Conservation (phyloP, 1,140 invertebrate genomes). For the Heliconius eleuchia region DNA sequence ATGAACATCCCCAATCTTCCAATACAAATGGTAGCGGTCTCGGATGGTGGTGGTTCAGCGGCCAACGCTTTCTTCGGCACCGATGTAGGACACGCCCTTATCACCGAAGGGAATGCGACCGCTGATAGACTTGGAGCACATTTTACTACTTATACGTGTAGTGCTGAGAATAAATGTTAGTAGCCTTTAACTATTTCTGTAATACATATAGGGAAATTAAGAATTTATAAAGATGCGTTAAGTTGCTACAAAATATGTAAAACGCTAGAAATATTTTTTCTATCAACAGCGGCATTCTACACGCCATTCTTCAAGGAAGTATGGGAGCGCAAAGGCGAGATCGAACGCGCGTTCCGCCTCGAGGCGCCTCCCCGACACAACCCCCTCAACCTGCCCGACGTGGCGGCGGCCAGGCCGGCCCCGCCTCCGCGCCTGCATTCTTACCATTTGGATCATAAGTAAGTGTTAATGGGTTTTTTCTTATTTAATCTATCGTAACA, state of each 20-base stretch:
- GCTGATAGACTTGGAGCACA: slow-evolving; percentile 96
- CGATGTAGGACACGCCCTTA: slow-evolving; percentile 93
- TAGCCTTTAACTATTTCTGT: slow-evolving; percentile 28
- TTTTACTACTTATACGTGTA: slow-evolving; percentile 93
- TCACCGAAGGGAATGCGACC: slow-evolving; percentile 95
- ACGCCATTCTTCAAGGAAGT: slow-evolving; percentile 98
- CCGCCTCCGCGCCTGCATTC: slow-evolving; percentile 87
- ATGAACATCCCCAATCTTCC: slow-evolving; percentile 96
- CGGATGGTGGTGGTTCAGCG: slow-evolving; percentile 88
- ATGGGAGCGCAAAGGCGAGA: slow-evolving; percentile 97
- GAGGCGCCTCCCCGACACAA: slow-evolving; percentile 85
- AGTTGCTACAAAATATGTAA: no score
- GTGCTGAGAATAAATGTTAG: slow-evolving; percentile 91
- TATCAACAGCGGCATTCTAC: slow-evolving; percentile 92
- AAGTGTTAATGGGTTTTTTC: slow-evolving; percentile 43
- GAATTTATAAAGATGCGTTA: no score
- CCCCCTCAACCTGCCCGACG: slow-evolving; percentile 62
- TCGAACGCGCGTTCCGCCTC: slow-evolving; percentile 95
- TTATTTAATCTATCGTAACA: background rate
- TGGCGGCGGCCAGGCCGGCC: slow-evolving; percentile 80
- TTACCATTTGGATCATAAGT: slow-evolving; percentile 87
- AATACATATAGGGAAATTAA: no score
- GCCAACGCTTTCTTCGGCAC: slow-evolving; percentile 94
- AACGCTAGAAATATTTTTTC: slow-evolving; percentile 3
- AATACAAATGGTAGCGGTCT: slow-evolving; percentile 96